These are phyloP conservation scores for Andrena trimmerana DNA, from an alignment of 2,888 invertebrate genomes.

Conservation along the genomic window DNA sequence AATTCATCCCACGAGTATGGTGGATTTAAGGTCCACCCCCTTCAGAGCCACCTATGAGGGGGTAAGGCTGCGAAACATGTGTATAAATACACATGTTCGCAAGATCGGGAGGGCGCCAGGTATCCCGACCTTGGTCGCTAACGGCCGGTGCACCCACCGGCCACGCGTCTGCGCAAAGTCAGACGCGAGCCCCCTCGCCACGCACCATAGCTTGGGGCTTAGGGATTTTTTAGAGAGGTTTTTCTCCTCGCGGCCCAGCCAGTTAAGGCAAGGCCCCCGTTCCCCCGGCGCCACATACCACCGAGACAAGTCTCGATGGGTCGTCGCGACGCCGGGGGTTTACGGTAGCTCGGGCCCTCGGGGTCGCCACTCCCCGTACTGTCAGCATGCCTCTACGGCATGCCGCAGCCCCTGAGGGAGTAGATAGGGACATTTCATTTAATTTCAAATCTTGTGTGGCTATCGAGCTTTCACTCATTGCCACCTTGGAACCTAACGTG, in stretches of 20 bases:
- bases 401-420: too few relatives aligned
- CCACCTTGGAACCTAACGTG: background rate
- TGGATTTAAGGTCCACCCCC: background rate
- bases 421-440: background rate
- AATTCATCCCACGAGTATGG: background rate
- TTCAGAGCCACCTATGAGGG: background rate
- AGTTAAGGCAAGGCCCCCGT: background rate
- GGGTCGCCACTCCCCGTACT: too few relatives aligned
- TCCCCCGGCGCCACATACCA: background rate
- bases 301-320: background rate
- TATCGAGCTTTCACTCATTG: background rate
- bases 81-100: accelerated
- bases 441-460: background rate
- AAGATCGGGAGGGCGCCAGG: background rate
- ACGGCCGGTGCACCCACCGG: background rate
- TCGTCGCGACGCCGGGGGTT: too few relatives aligned
- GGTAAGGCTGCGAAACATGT: background rate
- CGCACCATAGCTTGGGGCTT: background rate
- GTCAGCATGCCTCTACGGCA: too few relatives aligned
- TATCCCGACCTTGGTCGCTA: background rate
- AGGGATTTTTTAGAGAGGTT: background rate
- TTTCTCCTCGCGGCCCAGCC: background rate
- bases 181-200: background rate
- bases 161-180: background rate
- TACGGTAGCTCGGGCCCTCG: too few relatives aligned